phyloP scores from a whole-genome alignment of 2,113 vertebrate genomes.

The Aldabrachelys gigantea region DNA sequence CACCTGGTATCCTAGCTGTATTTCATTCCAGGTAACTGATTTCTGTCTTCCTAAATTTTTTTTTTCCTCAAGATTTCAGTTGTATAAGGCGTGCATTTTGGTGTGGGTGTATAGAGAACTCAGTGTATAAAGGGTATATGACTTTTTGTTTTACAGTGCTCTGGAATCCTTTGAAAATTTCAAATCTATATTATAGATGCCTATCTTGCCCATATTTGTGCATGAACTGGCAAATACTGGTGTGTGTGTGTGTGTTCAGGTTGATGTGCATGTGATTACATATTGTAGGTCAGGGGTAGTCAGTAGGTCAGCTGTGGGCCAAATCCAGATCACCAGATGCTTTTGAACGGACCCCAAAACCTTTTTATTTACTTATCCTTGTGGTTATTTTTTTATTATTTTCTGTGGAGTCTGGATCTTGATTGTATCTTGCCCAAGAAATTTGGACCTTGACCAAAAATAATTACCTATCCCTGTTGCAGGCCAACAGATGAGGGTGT shows the following conservation, averaged over 20 bases:
- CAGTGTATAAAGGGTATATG: background rate
- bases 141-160: background rate
- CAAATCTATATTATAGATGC: background rate
- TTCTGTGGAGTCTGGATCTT: too few relatives aligned
- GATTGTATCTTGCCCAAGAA: too few relatives aligned
- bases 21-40: background rate
- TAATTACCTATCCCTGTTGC: background rate
- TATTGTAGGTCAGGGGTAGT: background rate
- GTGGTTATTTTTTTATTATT: too few relatives aligned
- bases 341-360: too few relatives aligned
- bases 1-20: background rate
- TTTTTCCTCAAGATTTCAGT: background rate
- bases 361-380: too few relatives aligned
- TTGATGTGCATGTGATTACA: background rate
- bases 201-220: fast-evolving
- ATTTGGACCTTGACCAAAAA: too few relatives aligned
- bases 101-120: background rate
- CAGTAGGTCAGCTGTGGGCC: too few relatives aligned
- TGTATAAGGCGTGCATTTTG: background rate
- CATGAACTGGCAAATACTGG: background rate
- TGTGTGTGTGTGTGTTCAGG: background rate
- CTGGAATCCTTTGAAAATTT: background rate
- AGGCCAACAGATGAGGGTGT: background rate
- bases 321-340: too few relatives aligned
- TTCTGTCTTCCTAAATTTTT: slow-evolving; percentile 15